These are phyloP conservation scores for Stenolophus ochropezus DNA, from an alignment of 2,888 invertebrate genomes.

Conservation along the genomic window DNA sequence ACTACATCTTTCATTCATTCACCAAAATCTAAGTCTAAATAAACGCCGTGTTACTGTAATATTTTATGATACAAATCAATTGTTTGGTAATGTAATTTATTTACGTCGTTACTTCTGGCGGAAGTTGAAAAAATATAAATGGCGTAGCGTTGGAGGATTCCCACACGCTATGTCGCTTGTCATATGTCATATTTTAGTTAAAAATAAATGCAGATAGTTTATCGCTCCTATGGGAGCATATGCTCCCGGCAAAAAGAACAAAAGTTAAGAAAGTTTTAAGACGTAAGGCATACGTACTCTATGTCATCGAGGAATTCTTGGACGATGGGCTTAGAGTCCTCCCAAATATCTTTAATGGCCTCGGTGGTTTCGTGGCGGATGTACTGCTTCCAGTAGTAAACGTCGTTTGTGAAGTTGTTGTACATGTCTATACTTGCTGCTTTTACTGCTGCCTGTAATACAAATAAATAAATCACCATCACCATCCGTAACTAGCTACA, in stretches of 20 bases:
- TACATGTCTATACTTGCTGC: conserved; percentile 73
- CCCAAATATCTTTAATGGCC: conserved; percentile 83
- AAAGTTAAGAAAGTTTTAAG: conserved; percentile 47
- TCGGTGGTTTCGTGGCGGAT: conserved; percentile 82
- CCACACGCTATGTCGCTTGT: conserved; percentile 29
- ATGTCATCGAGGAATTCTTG: conserved; percentile 83
- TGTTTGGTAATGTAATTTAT: neutral
- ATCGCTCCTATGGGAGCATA: conserved; percentile 41
- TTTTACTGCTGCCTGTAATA: conserved; percentile 72
- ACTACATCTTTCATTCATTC: neutral
- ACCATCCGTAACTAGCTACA: no score
- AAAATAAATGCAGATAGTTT: conserved; percentile 48
- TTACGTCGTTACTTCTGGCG: neutral
- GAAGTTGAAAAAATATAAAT: conserved; percentile 9
- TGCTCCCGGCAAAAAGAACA: neutral
- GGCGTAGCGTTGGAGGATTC: neutral
- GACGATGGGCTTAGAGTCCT: conserved; percentile 83
- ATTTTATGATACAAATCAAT: neutral
- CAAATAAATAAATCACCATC: conserved; percentile 27
- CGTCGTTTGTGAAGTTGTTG: conserved; percentile 73
- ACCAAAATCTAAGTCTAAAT: neutral
- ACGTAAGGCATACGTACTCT: conserved; percentile 70
- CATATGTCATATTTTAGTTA: conserved; percentile 51
- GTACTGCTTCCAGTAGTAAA: conserved; percentile 81
- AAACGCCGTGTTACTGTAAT: neutral